These are phyloP conservation scores for Synchiropus splendidus DNA, from an alignment of 2,113 vertebrate species.

Conservation along the genomic window DNA sequence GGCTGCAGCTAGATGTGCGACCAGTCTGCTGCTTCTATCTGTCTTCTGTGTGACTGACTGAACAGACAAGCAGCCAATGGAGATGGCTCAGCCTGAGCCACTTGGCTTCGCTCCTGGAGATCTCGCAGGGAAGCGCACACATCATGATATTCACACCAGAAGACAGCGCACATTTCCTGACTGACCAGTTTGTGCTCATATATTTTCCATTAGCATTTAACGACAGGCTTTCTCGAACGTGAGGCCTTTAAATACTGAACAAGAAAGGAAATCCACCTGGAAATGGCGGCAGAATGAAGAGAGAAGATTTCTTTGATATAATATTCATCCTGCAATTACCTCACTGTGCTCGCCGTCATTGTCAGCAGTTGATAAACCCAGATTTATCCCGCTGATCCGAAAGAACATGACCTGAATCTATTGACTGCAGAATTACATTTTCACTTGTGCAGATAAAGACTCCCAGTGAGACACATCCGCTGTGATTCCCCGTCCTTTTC, in stretches of 20 bases:
- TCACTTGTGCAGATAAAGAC: too few relatives aligned
- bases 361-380: constrained; percentile 24
- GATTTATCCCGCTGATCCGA: constrained; percentile 32
- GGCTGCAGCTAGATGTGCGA: constrained; percentile 48
- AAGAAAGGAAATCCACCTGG: constrained; percentile 1
- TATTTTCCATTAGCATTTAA: too few relatives aligned
- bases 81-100: constrained; percentile 50
- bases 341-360: constrained; percentile 11
- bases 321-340: constrained; percentile 17
- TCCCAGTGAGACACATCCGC: too few relatives aligned
- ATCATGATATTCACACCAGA: constrained; percentile 39
- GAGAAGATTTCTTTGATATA: constrained; percentile 12
- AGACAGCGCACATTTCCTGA: constrained; percentile 28
- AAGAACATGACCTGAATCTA: constrained; percentile 35
- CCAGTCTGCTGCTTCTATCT: constrained; percentile 53
- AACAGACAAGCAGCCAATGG: constrained; percentile 47
- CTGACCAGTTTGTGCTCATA: constrained; percentile 17
- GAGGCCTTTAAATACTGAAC: not conserved
- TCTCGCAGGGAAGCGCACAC: constrained; percentile 40
- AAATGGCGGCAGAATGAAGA: constrained; percentile 10
- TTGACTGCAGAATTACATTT: constrained; percentile 23
- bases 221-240: too few relatives aligned
- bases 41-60: constrained; percentile 56
- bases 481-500: too few relatives aligned
- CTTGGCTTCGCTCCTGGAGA: constrained; percentile 52